Percentiles rank a stretch among this genome's conserved stretches.
Evolutionary conservation across 2,888 invertebrate species (phyloP).

Genomic region (Sesia bembeciformis): DNA sequence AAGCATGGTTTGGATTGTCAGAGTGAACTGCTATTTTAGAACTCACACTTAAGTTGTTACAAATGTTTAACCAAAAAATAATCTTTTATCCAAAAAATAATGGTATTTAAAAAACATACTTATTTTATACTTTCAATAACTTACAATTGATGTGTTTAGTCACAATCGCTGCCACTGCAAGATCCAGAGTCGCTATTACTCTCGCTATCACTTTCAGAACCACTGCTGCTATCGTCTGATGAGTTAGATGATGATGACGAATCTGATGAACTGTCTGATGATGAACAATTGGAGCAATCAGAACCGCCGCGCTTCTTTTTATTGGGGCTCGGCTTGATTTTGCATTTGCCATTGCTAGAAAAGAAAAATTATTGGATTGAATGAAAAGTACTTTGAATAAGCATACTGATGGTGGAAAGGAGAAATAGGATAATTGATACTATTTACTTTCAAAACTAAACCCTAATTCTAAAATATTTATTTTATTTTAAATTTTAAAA

Average conservation of each 20-base stretch:
- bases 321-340: slow-evolving; percentile 28
- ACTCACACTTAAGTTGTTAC: too few relatives aligned
- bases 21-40: too few relatives aligned
- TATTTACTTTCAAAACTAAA: not conserved
- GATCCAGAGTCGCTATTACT: slow-evolving; percentile 35
- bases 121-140: slow-evolving; percentile 5
- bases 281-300: slow-evolving; percentile 43
- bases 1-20: too few relatives aligned
- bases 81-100: too few relatives aligned
- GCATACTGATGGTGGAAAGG: too few relatives aligned
- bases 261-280: slow-evolving; percentile 42
- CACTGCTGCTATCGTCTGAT: slow-evolving; percentile 35
- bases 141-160: slow-evolving; percentile 4
- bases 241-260: slow-evolving; percentile 44
- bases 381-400: too few relatives aligned
- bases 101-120: slow-evolving; percentile 9
- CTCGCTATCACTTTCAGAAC: slow-evolving; percentile 43
- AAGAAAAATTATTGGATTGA: not conserved
- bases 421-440: too few relatives aligned
- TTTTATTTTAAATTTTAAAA: not conserved
- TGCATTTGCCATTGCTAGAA: slow-evolving; percentile 48
- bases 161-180: slow-evolving; percentile 37
- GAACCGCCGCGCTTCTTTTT: slow-evolving; percentile 48
- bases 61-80: too few relatives aligned
- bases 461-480: not conserved